Evolutionary conservation across 37 sponge, comb jelly and placozoan species (phyloP).

Genomic region (Corticium candelabrum): DNA sequence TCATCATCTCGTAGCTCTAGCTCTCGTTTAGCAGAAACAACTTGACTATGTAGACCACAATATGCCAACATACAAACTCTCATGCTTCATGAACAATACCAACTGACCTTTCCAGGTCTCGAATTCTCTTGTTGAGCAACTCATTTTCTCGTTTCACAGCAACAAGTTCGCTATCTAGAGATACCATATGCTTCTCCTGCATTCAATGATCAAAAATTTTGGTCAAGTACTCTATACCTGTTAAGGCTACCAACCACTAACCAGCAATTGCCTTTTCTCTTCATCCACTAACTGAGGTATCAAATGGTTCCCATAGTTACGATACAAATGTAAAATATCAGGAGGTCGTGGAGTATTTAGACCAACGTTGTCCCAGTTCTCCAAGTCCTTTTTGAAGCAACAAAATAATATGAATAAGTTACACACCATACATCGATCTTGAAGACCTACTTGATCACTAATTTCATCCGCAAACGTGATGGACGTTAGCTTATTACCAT

Average conservation of each 20-base stretch:
- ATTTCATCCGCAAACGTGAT: constrained; percentile 88
- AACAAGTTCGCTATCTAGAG: constrained; percentile 20
- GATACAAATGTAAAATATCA: constrained; percentile 58
- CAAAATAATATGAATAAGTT: not conserved
- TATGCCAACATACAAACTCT: too few species aligned
- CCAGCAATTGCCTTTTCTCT: not conserved
- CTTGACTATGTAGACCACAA: not conserved
- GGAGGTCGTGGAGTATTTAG: constrained; percentile 90
- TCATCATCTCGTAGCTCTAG: not conserved
- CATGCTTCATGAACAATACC: too few species aligned
- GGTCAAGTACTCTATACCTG: too few species aligned
- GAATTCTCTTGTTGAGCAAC: constrained; percentile 16
- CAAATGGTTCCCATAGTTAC: constrained; percentile 46
- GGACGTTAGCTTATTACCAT: constrained; percentile 63
- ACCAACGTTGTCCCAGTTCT: constrained; percentile 96
- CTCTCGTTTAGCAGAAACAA: not conserved
- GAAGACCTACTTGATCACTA: constrained; percentile 56
- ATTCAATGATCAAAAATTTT: too few species aligned
- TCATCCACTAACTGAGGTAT: not conserved
- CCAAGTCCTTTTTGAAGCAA: constrained; percentile 58
- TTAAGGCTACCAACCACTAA: not conserved
- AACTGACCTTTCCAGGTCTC: constrained; percentile 19
- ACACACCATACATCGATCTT: not conserved
- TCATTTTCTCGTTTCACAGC: constrained; percentile 81
- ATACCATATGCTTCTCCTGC: constrained; percentile 10